Evolutionary conservation across 2,797 vertebrate genomes (phyloP), one percentile per base, ranked within the genome.

Genomic region (Octomys mimax): DNA sequence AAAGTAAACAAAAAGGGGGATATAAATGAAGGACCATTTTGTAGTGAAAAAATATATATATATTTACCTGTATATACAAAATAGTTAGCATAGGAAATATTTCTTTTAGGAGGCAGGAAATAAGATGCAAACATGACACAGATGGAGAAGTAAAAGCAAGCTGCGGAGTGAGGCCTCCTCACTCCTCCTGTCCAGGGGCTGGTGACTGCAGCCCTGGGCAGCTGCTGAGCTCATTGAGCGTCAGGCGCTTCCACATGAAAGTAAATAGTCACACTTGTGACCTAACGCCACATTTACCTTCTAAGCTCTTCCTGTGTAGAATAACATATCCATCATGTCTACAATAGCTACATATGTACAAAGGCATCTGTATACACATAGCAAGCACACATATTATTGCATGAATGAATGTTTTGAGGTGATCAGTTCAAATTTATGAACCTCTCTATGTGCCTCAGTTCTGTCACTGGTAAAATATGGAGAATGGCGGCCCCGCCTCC

Each of bases 51-150:
- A 42, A 39, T 39, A 39, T 39, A 39, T 42, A 42, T 42, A 42
- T 42, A 42, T 42, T 5, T 42, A 42, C 5, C 42, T 42, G 42
- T 42, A 42, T 42, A 42, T 42, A 42, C 42, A 42, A 42, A 42
- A 42, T 42, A 42, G 42, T 42, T 42, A 42, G 42, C 42, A 42
- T 42, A 88, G 70, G 28, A 93, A 0, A 97, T 91, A 96, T 96
- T 86, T 96, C 89, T 89, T 0, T 96, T 85, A 85, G 68, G 42
- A 95, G 59, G 46, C 89, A 9, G 39, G 12, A 62, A 70, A 54
- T 75, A 61, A 70, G 24, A 24, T 14, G 1, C 21, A 85, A 31
- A 54, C 59, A 82, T 78, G 66, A 81, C 4, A 4, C 42, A 22
- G 24, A 3, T 33, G 24, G 39, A 22, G 22, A 19, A 57, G 80